Evolutionary conservation across 30 jellyfish, hydroid and myxozoan genomes (phyloP).

Genomic region (Chrysaora quinquecirrha): DNA sequence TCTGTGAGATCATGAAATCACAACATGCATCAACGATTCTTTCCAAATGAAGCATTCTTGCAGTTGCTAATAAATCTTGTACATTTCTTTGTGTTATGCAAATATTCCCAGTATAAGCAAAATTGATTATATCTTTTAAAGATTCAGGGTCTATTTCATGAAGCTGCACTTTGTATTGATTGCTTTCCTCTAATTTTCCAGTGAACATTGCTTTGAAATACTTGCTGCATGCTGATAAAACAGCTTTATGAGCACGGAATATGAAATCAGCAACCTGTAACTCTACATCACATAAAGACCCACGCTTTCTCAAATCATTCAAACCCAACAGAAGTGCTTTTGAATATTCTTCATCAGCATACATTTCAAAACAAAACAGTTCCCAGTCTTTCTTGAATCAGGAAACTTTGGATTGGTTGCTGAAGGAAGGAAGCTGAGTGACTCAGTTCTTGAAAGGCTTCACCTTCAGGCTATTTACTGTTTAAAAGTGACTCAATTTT

Average conservation of each 20-base stretch:
- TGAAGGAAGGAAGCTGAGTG: too few species aligned
- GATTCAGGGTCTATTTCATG: slow-evolving; percentile 73
- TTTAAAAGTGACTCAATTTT: too few species aligned
- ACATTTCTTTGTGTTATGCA: slow-evolving; percentile 66
- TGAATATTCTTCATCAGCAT: slow-evolving; percentile 78
- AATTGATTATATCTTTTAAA: slow-evolving; percentile 67
- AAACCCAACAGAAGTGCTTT: slow-evolving; percentile 72
- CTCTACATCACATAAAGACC: slow-evolving; percentile 87
- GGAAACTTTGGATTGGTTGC: too few species aligned
- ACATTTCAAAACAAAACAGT: too few species aligned
- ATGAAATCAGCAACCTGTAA: slow-evolving; percentile 68
- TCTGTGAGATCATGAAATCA: slow-evolving; percentile 71
- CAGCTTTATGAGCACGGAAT: slow-evolving; percentile 82
- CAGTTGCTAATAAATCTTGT: slow-evolving; percentile 83
- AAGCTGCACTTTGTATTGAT: slow-evolving; percentile 54
- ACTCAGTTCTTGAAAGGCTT: too few species aligned
- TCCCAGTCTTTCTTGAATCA: too few species aligned
- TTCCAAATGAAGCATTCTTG: slow-evolving; percentile 82
- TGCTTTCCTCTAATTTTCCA: slow-evolving; percentile 85
- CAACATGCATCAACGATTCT: slow-evolving; percentile 90
- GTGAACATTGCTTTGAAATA: slow-evolving; percentile 95
- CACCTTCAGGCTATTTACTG: too few species aligned
- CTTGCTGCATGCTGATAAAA: slow-evolving; percentile 86
- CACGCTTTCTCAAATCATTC: slow-evolving; percentile 69
- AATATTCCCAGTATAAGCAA: slow-evolving; percentile 87